Base-by-base conservation (phyloP, 2,797 vertebrate genomes). In the Macropodus opercularis region DNA sequence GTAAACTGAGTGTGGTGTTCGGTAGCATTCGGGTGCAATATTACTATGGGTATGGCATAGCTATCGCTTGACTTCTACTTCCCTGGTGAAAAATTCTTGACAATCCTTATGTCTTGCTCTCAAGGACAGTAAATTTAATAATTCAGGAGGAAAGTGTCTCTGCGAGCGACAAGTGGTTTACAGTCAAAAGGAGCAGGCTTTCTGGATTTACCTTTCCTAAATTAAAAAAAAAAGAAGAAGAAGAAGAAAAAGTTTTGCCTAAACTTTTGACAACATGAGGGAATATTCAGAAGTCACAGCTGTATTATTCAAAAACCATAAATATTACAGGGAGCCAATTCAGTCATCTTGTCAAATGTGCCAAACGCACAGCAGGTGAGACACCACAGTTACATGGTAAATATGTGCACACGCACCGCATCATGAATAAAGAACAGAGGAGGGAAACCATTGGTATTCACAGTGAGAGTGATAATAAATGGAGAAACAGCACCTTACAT, bases 91-190 rank as follows among this genome's bases (percentile, higher is more conserved):
- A 77, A 61, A 67, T 61, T 64, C 76, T 72, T 72, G 71, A 79
- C 70, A 56, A 69, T 70, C 68, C 68, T 67, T 70, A 83, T 70
- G 70, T 81, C 76, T 72, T 50, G 12, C 53, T 71, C 63, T 81
- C 81, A 85, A 87, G 83, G 80, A 85, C 81, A 70, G 74, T 17
- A 49, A 34, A 67, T 79, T 86, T 80, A 86, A 90, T 84, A 77
- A 87, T 89, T 85, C 70, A 87, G 59, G 39, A 60, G 69, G 54
- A 72, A 63, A 62, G 42, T 12, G n/a, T 50, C 58, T 79, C 38
- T 79, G 48, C 26, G 11, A 36, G 54, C 26, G 23, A 69, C 60
- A 62, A 69, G 43, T 73, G 66, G 79, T 86, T 75, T 79, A 83
- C 51, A 73, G 78, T 66, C 58, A 58, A 79, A 69, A 43, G 27